Percentiles rank a stretch among this genome's conserved stretches.
Conservation (phyloP, 2,888 invertebrate genomes). For the Heliconius ethilla region DNA sequence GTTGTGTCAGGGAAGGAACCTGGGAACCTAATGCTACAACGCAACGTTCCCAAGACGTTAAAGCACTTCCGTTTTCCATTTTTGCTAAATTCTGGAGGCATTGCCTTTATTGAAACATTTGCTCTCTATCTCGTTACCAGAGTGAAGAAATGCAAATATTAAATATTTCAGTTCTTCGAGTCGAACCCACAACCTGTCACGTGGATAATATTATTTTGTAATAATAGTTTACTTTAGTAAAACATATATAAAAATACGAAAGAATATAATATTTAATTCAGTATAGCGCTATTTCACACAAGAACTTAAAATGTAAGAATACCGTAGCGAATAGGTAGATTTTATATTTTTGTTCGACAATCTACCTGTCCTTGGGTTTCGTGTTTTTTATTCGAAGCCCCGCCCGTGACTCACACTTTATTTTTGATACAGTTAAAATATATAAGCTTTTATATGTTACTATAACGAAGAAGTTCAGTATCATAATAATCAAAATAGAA, state of each 20-base stretch:
- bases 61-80: neutral
- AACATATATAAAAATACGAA: neutral
- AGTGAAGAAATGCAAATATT: too few relatives aligned
- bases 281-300: neutral
- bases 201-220: too few relatives aligned
- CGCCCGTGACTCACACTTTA: slow-evolving; percentile 21
- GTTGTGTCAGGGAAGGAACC: too few relatives aligned
- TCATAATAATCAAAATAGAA: neutral
- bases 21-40: neutral
- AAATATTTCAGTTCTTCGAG: too few relatives aligned
- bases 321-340: neutral
- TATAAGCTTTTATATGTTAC: neutral
- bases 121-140: too few relatives aligned
- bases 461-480: neutral
- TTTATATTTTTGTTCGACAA: slow-evolving; percentile 12
- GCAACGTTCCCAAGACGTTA: neutral
- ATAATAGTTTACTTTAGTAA: neutral
- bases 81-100: too few relatives aligned
- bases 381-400: slow-evolving; percentile 20
- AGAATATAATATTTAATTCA: neutral
- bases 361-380: slow-evolving; percentile 2
- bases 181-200: too few relatives aligned
- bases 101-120: too few relatives aligned
- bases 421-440: neutral
- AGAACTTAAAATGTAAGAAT: neutral